Base-by-base conservation (phyloP, 30 jellyfish, hydroid and myxozoan species). In the Calvadosia cruxmelitensis region DNA sequence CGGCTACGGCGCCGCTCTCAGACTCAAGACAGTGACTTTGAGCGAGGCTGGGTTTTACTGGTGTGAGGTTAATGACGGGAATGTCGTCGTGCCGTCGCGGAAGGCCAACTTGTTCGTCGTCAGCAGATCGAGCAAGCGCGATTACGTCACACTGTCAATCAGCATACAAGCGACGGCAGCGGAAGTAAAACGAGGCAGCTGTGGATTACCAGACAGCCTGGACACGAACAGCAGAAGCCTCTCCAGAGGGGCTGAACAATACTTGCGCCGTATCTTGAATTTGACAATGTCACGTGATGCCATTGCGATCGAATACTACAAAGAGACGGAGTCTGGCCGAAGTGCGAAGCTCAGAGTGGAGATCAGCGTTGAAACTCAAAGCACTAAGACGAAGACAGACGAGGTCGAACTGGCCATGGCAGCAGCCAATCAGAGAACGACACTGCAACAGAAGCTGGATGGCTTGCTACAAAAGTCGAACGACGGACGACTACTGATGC, bases 61-160 rank as follows among this genome's bases (percentile, higher is more conserved):
- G 97, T 87, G 97, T 66, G 94, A 87, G 52, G 92, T 69, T 13
- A 71, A 74, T 35, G 51, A 87, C 71, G 97, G 94, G 25, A 35
- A 52, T 29, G 50, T 62, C 72, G 71, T 63, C 15, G 63, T 87
- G 70, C 77, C 77, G 72, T 72, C 92, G 75, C 71, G 93, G 61
- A 80, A 81, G 61, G 94, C 86, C 25, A 78, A 66, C 13, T 81
- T 87, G 67, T 69, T 84, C 33, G 30, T 87, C 50, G 93, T 87
- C 34, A 35, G 52, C 26, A 53, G 75, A 35, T 27, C 36, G 20
- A 57, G 68, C 31, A 80, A 77, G 66, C 74, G 53, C 31, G 90
- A 87, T 3, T 25, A 67, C 49, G 89, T 61, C 2, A 50, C 82
- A 30, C 27, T 87, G 61, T 75, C 50, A 1, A 24, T 79, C 1